phyloP scores from a whole-genome alignment of 2,888 invertebrate species.

The Xiphydria camelus region DNA sequence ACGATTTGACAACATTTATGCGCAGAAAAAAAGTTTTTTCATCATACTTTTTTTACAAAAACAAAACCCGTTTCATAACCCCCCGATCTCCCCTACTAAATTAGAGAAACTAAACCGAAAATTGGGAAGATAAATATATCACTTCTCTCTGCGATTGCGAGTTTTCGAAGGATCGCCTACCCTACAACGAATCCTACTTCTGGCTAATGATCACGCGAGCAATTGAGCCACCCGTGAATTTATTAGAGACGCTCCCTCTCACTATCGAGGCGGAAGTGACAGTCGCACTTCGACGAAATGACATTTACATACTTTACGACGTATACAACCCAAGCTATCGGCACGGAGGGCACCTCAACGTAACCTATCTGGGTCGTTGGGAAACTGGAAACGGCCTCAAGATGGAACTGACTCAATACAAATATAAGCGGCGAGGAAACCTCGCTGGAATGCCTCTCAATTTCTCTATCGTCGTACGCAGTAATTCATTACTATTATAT shows the following conservation, averaged over 20 bases:
- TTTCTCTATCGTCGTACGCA: constrained; percentile 38
- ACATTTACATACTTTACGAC: constrained; percentile 35
- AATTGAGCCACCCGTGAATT: constrained; percentile 22
- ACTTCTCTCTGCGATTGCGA: no score
- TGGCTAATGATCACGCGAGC: constrained; percentile 37
- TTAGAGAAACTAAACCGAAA: no score
- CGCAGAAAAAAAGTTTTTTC: no score
- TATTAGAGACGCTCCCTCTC: constrained; percentile 30
- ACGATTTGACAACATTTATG: no score
- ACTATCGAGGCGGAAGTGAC: constrained; percentile 41
- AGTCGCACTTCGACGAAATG: constrained; percentile 22
- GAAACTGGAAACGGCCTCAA: constrained; percentile 25
- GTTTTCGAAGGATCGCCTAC: constrained; percentile 32
- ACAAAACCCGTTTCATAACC: no score
- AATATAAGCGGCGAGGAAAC: constrained; percentile 42
- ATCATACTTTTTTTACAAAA: no score
- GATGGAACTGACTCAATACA: constrained; percentile 34
- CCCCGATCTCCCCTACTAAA: no score
- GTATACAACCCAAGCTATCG: constrained; percentile 45
- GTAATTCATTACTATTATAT: no score
- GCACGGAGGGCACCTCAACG: constrained; percentile 37
- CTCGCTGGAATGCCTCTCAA: constrained; percentile 37
- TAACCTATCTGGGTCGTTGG: constrained; percentile 42
- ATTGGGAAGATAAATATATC: no score
- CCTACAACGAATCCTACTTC: constrained; percentile 44